Base-by-base conservation (phyloP, 1,140 invertebrate species). In the Eubasilissa regina region DNA sequence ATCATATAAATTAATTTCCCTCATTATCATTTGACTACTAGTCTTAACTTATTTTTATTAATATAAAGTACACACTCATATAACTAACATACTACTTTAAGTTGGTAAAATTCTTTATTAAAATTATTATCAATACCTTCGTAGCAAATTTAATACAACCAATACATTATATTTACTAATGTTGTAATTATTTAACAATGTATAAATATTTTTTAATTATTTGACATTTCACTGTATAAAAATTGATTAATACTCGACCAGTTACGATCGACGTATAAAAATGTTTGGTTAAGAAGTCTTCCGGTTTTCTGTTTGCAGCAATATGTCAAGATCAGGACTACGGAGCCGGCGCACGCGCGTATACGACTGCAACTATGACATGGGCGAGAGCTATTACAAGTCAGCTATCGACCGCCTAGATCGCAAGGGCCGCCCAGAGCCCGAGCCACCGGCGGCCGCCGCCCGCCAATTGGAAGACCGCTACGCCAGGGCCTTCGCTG, bases 351-450 rank as follows among this genome's bases (percentile, higher is more conserved):
- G 90, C 83, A 95, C 94, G 10, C 92, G 92, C 85, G 92, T 95
- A 80, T 95, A 95, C 84, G 93, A 94, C 84, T 94, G 93, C 85
- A 95, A 95, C 84, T 95, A 95, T 86, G 92, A 94, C 87, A 94
- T 94, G 85, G 94, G 94, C 56, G 93, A 95, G 85, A 94, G 93
- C 81, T 94, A 94, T 85, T 95, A 95, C 87, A 93, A 92, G 79
- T 91, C 93, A 12, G 92, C 94, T 81, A 89, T 95, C 19, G 93
- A 95, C 85, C 89, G 93, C 75, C 86, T 95, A 82, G 93, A 95
- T 85, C 90, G 93, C 74, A 94, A 94, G 86, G 91, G 91, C 81
- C 90, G 92, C 44, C 89, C 88, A 85, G 58, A 90, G 85, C 64
- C 85, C 87, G 51, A 91, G 89, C 12, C 85, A 84, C 15, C 87